Base-by-base conservation (phyloP, 23 tunicate genomes). In the Halocynthia aurantium region DNA sequence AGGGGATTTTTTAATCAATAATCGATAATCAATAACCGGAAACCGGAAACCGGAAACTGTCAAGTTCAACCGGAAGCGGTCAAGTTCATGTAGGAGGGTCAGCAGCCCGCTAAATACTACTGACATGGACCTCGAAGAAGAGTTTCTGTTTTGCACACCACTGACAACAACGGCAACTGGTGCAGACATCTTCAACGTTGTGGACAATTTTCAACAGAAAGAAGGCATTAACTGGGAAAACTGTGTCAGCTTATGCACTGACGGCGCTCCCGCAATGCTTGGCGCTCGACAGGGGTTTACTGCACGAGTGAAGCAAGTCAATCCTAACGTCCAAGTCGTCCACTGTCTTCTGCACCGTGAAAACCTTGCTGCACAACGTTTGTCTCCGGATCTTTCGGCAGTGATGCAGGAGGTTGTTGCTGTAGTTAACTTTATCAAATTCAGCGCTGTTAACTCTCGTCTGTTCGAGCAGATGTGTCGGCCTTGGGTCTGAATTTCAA, bases 311-410 rank as follows among this genome's bases (percentile, higher is more conserved):
- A 77, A 83, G 76, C 71, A 83, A 55, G 81, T 71, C 73, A 70
- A 58, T 55, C 79, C 79, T 22, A 54, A 84, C 21, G 57, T 64
- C 57, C 64, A 82, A 50, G 77, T 77, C 83, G 56, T 63, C 53
- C 94, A 88, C 56, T 88, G 88, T 73, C 70, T 83, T 64, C 69
- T 83, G 52, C 88, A 83, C 84, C 70, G 87, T 50, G 84, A 83
- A 88, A 88, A 71, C 75, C 86, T 87, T 65, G 87, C 87, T 7
- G 69, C 82, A 22, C 66, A 57, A 86, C 62, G 67, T 18, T 21
- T 82, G 66, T 82, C 82, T n/a, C 82, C 81, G 49, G 85, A 87
- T 56, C 64, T 87, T 67, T 18, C 78, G 22, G 55, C 56, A 19
- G 85, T 86, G 65, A 62, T 82, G 60, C 40, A 82, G 54, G 83